Conservation (phyloP, 1,140 invertebrate species). For the Heliconius nattereri region DNA sequence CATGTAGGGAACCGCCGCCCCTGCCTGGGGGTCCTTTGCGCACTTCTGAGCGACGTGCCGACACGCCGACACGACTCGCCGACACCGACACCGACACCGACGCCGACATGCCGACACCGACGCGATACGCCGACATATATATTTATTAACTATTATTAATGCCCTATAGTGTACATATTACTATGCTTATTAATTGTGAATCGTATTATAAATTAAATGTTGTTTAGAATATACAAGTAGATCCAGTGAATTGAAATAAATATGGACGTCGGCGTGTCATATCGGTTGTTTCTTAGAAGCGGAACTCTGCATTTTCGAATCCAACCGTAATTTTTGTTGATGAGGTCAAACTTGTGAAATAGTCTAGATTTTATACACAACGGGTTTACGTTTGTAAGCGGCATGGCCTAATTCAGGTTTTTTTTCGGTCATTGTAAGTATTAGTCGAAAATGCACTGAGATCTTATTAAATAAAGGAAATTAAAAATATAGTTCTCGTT, state of each 20-base stretch:
- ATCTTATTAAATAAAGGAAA: constrained; percentile 7
- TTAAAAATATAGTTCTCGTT: constrained; percentile 35
- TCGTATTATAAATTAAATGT: constrained; percentile 11
- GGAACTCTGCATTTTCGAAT: constrained; percentile 31
- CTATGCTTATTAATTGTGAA: constrained; percentile 10
- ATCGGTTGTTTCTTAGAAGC: constrained; percentile 14
- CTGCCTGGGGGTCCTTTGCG: constrained; percentile 44
- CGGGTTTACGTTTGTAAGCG: constrained; percentile 31
- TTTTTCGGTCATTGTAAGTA: constrained; percentile 16
- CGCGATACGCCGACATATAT: no score
- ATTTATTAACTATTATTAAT: not conserved
- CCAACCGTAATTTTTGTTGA: constrained; percentile 16
- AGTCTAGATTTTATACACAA: constrained; percentile 33
- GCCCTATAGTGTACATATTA: constrained; percentile 10
- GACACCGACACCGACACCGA: not conserved
- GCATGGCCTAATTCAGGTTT: constrained; percentile 33
- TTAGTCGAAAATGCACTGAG: constrained; percentile 32
- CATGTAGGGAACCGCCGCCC: constrained; percentile 71
- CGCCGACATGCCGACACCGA: constrained; percentile 4
- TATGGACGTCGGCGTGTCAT: constrained; percentile 13
- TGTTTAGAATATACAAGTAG: not conserved
- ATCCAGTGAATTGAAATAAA: not conserved
- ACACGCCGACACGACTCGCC: constrained; percentile 19
- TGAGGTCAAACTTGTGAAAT: constrained; percentile 16
- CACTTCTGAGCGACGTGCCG: constrained; percentile 40